Evolutionary conservation across 1,140 invertebrate genomes (phyloP), one percentile per base, ranked within the genome.

Genomic region (Proctacanthus coquilletti): DNA sequence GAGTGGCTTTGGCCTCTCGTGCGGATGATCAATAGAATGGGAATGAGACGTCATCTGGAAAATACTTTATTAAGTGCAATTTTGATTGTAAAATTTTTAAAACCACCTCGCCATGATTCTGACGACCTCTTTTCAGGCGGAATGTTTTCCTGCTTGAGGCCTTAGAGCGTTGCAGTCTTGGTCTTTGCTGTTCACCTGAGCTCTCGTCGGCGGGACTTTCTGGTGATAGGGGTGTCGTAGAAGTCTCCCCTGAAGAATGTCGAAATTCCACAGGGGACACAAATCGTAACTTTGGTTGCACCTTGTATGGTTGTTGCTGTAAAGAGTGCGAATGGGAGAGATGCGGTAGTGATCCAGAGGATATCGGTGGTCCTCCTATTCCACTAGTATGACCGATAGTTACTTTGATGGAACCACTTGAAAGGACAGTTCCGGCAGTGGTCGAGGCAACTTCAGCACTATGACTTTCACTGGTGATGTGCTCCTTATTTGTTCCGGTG

Each of bases 71-170:
- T 13, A 10, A 5, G 13, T 15, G 6, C 5, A 32, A 5, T 13
- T 6, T 5, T 13, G 17, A 32, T 15, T 13, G 5, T 32, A 8
- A n/a, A n/a, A n/a, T n/a, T n/a, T n/a, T n/a, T n/a, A n/a, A n/a
- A n/a, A n/a, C n/a, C n/a, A 18, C 61, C 40, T 64, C 62, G 35
- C 62, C 59, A 44, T 64, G 64, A 8, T 61, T 55, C 39, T 63
- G 58, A 34, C 81, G 69, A 59, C 82, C 86, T 59, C 81, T 82
- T 48, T 81, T 69, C 34, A 87, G 74, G 40, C 88, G 74, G 63
- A 95, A 94, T 1, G 89, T 94, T 64, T 87, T 92, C 43, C 91
- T 74, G 53, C 87, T 93, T 58, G 91, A 87, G 14, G 84, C 88
- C 66, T 91, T 92, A 38, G 88, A 82, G 18, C 91, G 69, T 56